phyloP scores from a whole-genome alignment of 2,113 vertebrate genomes.

The Panurus biarmicus region DNA sequence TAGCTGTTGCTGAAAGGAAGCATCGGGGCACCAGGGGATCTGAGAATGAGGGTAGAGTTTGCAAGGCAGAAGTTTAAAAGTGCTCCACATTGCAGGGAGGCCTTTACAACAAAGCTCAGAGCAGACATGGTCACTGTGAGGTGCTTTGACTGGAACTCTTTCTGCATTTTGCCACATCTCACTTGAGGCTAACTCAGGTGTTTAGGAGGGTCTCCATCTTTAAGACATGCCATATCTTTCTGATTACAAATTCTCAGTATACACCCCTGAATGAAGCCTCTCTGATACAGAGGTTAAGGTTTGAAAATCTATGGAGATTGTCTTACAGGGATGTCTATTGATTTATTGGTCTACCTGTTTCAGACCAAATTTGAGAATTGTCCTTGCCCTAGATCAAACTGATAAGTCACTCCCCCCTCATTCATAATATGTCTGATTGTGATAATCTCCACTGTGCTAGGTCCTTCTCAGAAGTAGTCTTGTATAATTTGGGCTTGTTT shows the following conservation, averaged over 20 bases:
- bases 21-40: background rate
- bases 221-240: background rate
- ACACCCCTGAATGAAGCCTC: background rate
- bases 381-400: background rate
- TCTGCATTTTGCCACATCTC: background rate
- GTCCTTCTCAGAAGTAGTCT: background rate
- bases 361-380: background rate
- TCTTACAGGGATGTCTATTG: background rate
- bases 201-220: background rate
- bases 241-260: background rate
- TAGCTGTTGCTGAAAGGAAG: background rate
- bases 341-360: background rate
- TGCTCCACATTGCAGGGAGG: background rate
- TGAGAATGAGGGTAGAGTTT: background rate
- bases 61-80: background rate
- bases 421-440: background rate
- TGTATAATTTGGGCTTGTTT: background rate
- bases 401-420: background rate
- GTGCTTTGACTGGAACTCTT: background rate
- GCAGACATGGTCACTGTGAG: background rate
- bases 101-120: background rate
- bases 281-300: background rate
- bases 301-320: background rate
- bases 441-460: accelerated
- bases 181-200: background rate